These are phyloP conservation scores for Columba janthina DNA, from an alignment of 2,113 vertebrate genomes.

Conservation along the genomic window DNA sequence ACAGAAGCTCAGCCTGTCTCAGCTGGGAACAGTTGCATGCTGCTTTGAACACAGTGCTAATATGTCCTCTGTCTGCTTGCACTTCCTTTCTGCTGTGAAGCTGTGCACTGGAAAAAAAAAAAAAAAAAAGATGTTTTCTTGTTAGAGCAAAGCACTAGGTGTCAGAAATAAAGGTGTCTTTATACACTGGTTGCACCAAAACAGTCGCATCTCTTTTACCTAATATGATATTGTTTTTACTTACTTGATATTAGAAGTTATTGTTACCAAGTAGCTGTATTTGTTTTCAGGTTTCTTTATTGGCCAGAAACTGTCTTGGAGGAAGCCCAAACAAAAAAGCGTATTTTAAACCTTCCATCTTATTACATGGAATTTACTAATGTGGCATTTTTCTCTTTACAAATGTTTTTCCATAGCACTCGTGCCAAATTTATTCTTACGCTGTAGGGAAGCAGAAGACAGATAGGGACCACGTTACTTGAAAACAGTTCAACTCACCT, in stretches of 20 bases:
- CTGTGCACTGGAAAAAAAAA: not conserved
- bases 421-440: not conserved
- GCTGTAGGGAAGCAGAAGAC: not conserved
- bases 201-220: not conserved
- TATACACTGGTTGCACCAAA: not conserved
- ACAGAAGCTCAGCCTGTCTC: not conserved
- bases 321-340: not conserved
- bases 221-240: not conserved
- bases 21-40: not conserved
- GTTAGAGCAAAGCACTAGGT: not conserved
- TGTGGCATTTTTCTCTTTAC: not conserved
- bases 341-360: not conserved
- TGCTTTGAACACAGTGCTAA: not conserved
- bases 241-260: not conserved
- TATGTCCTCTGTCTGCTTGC: not conserved
- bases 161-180: not conserved
- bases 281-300: not conserved
- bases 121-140: not conserved
- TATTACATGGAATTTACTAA: not conserved
- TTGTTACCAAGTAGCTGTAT: not conserved
- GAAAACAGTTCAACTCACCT: not conserved
- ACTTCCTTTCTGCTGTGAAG: not conserved
- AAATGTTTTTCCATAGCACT: not conserved
- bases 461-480: not conserved
- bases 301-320: not conserved